Evolutionary conservation across 2,888 invertebrate species (phyloP), one percentile per base, ranked within the genome.

Genomic region (Mimachlamys varia): DNA sequence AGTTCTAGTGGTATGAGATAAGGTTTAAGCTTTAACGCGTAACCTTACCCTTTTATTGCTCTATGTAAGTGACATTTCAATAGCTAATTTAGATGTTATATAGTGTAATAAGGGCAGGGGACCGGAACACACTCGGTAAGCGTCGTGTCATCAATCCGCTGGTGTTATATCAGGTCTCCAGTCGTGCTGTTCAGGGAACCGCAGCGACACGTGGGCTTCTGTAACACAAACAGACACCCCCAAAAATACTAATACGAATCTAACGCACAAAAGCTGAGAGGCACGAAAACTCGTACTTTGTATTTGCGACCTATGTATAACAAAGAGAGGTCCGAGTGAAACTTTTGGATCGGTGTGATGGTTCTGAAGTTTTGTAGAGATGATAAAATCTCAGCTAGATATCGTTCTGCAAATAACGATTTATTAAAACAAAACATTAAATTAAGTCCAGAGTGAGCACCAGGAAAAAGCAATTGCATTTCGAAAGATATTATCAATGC

Each of bases 21-120:
- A 76, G 33, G 76, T 76, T 76, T 33, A 76, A 76, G 76, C 33
- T 76, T 76, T 76, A 27, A 76, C 76, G 33, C 76, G 76, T 76
- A 76, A 76, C 76, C 76, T 76, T 76, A 76, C 76, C 13, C 76
- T 33, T 76, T 76, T 76, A 76, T 76, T 76, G 27, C 10, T 76
- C 33, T 5, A 33, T 76, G 76, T 76, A 76, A 76, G 76, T 76
- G 76, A 76, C 76, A 76, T 76, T 76, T 76, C 76, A 76, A 33
- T 76, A 33, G 33, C 76, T 76, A 76, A 76, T 76, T 76, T 76
- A 76, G 33, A 76, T 76, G 76, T 76, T 76, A 76, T 76, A 76
- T 76, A 76, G 76, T 76, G 76, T 76, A 76, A 76, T 76, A 76
- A 0, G 76, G 76, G 33, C 76, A 76, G 27, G 12, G 76, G 76